A percentile compares a stretch with the other conserved stretches of the same genome.
Conservation (phyloP, 2,797 vertebrate species). For the Peromyscus aztecus region DNA sequence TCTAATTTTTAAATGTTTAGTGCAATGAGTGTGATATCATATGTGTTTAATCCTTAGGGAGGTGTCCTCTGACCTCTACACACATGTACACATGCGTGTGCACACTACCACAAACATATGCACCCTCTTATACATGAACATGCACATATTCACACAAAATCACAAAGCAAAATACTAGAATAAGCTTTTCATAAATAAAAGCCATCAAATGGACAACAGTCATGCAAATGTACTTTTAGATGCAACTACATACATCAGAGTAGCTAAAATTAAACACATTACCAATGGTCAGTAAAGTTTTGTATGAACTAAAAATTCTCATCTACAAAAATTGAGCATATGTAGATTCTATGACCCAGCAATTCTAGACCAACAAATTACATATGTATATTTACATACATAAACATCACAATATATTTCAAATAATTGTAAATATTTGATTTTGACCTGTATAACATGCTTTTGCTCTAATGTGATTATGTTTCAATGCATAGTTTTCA, state of each 20-base stretch:
- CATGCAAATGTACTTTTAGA: neutral
- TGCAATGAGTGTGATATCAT: neutral
- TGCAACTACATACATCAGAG: neutral
- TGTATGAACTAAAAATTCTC: neutral
- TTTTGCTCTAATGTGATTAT: conserved; percentile 33
- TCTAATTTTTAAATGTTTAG: neutral
- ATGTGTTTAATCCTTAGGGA: neutral
- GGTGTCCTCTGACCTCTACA: neutral
- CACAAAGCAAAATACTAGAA: conserved; percentile 9
- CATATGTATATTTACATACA: neutral
- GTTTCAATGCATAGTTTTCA: conserved; percentile 31
- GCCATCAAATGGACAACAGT: neutral
- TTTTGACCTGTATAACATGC: neutral
- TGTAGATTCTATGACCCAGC: neutral
- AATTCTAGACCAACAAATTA: neutral
- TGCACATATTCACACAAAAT: neutral
- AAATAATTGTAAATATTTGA: conserved; percentile 5
- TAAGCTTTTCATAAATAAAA: neutral
- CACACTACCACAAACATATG: neutral
- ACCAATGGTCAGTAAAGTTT: neutral
- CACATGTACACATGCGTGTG: neutral
- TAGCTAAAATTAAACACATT: neutral
- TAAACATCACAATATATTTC: neutral
- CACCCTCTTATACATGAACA: neutral
- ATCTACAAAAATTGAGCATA: neutral